Evolutionary conservation across 2,797 vertebrate genomes (phyloP).

Genomic region (Melanotaenia nigrans): DNA sequence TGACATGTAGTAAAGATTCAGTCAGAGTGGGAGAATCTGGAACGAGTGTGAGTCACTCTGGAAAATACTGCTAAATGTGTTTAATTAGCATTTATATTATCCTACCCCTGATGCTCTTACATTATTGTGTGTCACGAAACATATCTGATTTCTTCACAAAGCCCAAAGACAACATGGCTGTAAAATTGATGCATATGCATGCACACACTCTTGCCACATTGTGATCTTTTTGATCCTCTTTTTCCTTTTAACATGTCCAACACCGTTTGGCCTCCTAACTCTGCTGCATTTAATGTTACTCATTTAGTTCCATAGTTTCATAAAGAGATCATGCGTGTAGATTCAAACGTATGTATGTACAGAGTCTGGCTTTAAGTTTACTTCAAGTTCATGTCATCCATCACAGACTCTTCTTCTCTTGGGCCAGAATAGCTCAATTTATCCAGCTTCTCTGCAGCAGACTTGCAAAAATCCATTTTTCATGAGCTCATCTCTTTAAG

Average conservation of each 20-base stretch:
- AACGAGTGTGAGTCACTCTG: slow-evolving; percentile 14
- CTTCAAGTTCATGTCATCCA: slow-evolving; percentile 11
- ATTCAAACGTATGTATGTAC: slow-evolving; percentile 1
- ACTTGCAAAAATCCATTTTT: slow-evolving; percentile 30
- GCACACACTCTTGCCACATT: slow-evolving; percentile 43
- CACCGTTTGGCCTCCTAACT: slow-evolving; percentile 38
- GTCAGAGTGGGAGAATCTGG: background rate
- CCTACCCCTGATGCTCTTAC: slow-evolving; percentile 15
- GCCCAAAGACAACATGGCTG: slow-evolving; percentile 37
- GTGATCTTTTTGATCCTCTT: slow-evolving; percentile 48
- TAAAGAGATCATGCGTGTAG: background rate
- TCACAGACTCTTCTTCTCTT: slow-evolving; percentile 23
- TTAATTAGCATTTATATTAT: slow-evolving; percentile 27
- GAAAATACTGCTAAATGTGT: slow-evolving; percentile 25
- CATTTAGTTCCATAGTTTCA: slow-evolving; percentile 20
- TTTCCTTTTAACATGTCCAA: slow-evolving; percentile 40
- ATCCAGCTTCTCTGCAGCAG: slow-evolving; percentile 21
- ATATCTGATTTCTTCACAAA: slow-evolving; percentile 20
- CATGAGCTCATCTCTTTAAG: slow-evolving; percentile 55
- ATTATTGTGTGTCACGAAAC: slow-evolving; percentile 24
- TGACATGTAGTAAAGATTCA: background rate
- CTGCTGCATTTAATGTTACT: slow-evolving; percentile 6
- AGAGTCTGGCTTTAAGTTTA: background rate
- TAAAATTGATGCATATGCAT: slow-evolving; percentile 58
- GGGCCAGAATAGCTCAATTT: slow-evolving; percentile 10